phyloP scores from a whole-genome alignment of 2,888 invertebrate species.

The Protonemura montana region DNA sequence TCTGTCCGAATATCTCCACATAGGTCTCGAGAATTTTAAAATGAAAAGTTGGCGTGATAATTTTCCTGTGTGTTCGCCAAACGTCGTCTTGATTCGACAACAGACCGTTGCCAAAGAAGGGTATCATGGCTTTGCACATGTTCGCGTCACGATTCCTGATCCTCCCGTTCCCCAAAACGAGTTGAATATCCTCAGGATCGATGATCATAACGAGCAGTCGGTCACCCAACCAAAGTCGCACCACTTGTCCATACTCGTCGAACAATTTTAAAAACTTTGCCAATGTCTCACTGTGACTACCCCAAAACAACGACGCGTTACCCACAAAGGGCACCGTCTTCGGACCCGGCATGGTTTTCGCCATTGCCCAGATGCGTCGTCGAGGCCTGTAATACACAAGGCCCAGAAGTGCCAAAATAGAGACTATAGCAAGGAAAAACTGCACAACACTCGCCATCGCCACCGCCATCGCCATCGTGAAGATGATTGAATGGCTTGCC shows the following conservation, averaged over 20 bases:
- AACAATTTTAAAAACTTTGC: neutral
- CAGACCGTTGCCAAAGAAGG: slow-evolving; percentile 24
- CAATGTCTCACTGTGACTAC: neutral
- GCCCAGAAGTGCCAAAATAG: neutral
- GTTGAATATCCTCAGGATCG: slow-evolving; percentile 28
- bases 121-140: slow-evolving; percentile 23
- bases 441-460: slow-evolving; percentile 23
- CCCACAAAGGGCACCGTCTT: slow-evolving; percentile 1
- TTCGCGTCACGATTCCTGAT: slow-evolving; percentile 17
- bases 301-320: slow-evolving; percentile 12
- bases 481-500: neutral
- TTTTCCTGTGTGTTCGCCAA: slow-evolving; percentile 21
- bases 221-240: slow-evolving; percentile 9
- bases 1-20: slow-evolving; percentile 34
- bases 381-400: neutral
- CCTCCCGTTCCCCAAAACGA: neutral
- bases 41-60: slow-evolving; percentile 38
- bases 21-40: slow-evolving; percentile 25
- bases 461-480: neutral
- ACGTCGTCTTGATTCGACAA: slow-evolving; percentile 28
- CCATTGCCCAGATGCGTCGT: slow-evolving; percentile 7
- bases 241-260: slow-evolving; percentile 1
- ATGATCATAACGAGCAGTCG: neutral
- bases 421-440: neutral
- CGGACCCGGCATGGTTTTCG: neutral